Evolutionary conservation across 2,888 invertebrate species (phyloP), one percentile per base, ranked within the genome.

Genomic region (Syritta pipiens): DNA sequence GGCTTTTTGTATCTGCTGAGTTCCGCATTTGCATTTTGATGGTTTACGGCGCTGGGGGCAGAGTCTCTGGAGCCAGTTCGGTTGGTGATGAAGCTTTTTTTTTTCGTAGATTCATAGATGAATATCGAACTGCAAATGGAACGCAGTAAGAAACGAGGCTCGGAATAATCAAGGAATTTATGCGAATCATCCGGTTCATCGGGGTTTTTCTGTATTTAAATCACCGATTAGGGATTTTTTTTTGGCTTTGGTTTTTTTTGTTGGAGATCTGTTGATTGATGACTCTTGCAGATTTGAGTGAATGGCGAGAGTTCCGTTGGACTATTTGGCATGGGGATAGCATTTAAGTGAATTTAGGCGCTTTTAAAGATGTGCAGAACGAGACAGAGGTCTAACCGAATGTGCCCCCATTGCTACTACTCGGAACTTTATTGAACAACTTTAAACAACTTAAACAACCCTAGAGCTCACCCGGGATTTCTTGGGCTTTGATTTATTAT

Each of bases 151-250:
- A 40, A 67, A 53, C 30, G 26, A 42, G 35, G 40, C 63, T 79
- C 24, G 19, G 74, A 62, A 79, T 79, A 79, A 79, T 79, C 79
- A 62, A 51, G 57, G 20, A 79, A 79, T 79, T 79, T 79, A 79
- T 79, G 49, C 79, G 79, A 74, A 74, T 79, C 74, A 74, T 74
- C 57, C 74, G 72, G 4, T 55, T 75, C 46, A 57, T 57, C 49
- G 24, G 28, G 17, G 12, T 49, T 49, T 63, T 10, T 55, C 35
- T 67, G 37, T 68, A 68, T 74, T 79, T 74, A 67, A 79, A 74
- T 74, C 67, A 74, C 46, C 79, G 74, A 79, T 79, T 79, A 74
- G 79, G 57, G 62, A 32, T 60, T 12, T n/a, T 44, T 26, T 14
- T 42, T 59, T 32, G 35, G 51, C 20, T 20, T 26, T 37, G n/a